Evolutionary conservation across 2,113 vertebrate species (phyloP), one percentile per base, ranked within the genome.

Genomic region (Zootoca vivipara): DNA sequence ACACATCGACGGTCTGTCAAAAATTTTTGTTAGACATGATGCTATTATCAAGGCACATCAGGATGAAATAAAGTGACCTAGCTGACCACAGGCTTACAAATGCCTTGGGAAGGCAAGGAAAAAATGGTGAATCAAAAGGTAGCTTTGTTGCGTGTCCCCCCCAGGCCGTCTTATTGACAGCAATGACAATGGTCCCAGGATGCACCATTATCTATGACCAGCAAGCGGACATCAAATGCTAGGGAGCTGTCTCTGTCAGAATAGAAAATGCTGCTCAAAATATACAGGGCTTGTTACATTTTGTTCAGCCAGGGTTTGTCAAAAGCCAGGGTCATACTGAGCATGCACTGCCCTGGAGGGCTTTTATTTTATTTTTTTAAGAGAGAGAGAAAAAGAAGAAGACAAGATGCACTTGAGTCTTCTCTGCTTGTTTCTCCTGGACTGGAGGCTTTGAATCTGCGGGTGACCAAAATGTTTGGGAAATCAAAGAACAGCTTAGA

Each of bases 121-220:
- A 52, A 96, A 96, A 96, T 2, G 93, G 95, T 96, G 96, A 97
- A 96, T 98, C 96, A 97, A 97, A 98, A 99, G 98, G 99, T 98
- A 98, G 95, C 97, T 98, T 97, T 97, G 97, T 95, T 95, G 95
- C 91, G 92, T 87, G 95, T 96, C 94, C 98, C 98, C 98, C 98
- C 95, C 96, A 96, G 96, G 97, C 98, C 95, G 77, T 98, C 97
- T 97, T 98, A 98, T 98, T 99, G 99, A 99, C 98, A 98, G 96
- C 96, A 96, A 98, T 99, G 99, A 99, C 99, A 99, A 98, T 96
- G 94, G 98, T 99, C 99, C 98, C 99, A 98, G 93, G 99, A 98
- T 97, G 97, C 98, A 97, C 99, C 97, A 99, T 99, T 99, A 99
- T 99, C 98, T 98, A 96, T 98, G 98, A 97, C 99, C 98, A 97